Base-by-base conservation (phyloP, 2,888 invertebrate genomes). In the Tipula confusa region DNA sequence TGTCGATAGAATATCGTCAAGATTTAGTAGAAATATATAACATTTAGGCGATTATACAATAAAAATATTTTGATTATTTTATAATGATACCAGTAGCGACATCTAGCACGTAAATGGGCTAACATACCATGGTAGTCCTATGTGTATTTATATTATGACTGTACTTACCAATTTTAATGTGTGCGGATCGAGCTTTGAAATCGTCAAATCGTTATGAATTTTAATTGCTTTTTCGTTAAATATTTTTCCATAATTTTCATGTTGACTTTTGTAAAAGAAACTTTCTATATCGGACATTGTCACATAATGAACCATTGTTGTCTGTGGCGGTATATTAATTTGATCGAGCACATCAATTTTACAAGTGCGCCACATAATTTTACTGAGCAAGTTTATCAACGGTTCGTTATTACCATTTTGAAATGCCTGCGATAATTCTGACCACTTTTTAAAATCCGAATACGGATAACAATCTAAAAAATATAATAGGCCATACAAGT, bases 261-360 rank as follows among this genome's bases (percentile, higher is more conserved):
- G 92, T 86, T 93, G 92, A 38, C 91, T 90, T n/a, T 91, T 90
- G 87, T 96, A 96, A 87, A 94, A 95, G 85, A 94, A 92, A 84
- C 92, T 92, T 88, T 96, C 95, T 0, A 95, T 91, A 3, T 94
- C 93, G n/a, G 93, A 92, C 86, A 95, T 93, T 64, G 91, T 90
- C 79, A 94, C 87, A 88, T 91, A 91, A 87, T 94, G 92, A 5
- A 92, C 87, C 79, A 90, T 86, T 84, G 92, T 90, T 0, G 90
- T 90, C 88, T 94, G 93, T n/a, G 89, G 88, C 0, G 95, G 95
- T 84, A 95, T 91, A 82, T 92, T 90, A 82, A 95, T 91, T 89
- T 95, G 94, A 85, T 93, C 89, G 48, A 92, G 86, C 1, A 96
- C 94, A 87, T 93, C 92, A 4, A 89, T 88, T 88, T 95, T 95